Conservation (phyloP, 2,888 invertebrate genomes). For the Panopea generosa region DNA sequence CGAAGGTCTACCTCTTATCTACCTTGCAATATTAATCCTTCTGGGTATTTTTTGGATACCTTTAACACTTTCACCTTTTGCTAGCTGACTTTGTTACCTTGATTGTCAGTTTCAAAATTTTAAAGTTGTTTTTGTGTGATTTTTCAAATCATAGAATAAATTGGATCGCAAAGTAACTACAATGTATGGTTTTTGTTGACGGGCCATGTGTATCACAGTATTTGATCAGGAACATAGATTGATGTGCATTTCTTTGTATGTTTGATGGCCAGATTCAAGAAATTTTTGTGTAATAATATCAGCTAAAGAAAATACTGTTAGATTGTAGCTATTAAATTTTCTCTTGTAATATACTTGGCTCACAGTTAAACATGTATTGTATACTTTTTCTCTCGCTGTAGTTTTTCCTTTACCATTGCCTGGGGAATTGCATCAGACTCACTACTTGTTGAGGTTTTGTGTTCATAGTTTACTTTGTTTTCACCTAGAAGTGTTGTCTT, state of each 20-base stretch:
- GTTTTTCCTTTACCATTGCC: no score
- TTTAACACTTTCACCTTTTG: constrained; percentile 11
- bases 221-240: constrained; percentile 23
- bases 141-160: constrained; percentile 11
- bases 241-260: constrained; percentile 16
- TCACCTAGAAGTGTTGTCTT: no score
- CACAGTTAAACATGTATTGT: constrained; percentile 52
- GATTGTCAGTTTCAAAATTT: constrained; percentile 12
- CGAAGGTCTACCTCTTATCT: not conserved
- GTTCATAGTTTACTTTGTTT: no score
- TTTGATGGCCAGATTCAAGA: constrained; percentile 33
- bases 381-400: no score
- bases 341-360: constrained; percentile 45
- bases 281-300: constrained; percentile 45
- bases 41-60: not conserved
- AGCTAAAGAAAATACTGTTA: constrained; percentile 38
- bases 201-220: constrained; percentile 25
- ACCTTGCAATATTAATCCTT: constrained; percentile 1
- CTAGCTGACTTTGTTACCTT: constrained; percentile 10
- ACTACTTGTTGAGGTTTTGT: no score
- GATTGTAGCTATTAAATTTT: constrained; percentile 45
- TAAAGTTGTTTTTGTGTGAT: not conserved
- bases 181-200: constrained; percentile 8
- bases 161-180: constrained; percentile 8
- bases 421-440: no score